These are phyloP conservation scores for Phragmatobia fuliginosa DNA, from an alignment of 2,888 invertebrate species.

Conservation along the genomic window DNA sequence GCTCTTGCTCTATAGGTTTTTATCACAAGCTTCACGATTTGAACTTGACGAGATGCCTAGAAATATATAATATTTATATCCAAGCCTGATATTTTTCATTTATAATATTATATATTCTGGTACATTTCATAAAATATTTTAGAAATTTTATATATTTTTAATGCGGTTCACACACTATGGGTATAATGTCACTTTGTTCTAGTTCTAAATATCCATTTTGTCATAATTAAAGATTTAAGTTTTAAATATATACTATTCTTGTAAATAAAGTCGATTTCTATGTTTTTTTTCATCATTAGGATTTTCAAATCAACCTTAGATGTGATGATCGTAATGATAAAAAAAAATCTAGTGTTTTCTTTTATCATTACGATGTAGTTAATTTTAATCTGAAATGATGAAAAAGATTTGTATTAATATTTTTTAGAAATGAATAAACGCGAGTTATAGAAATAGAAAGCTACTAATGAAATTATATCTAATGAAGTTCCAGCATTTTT, in stretches of 20 bases:
- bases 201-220: background rate
- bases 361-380: too few relatives aligned
- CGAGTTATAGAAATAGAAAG: background rate
- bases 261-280: background rate
- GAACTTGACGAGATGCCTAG: background rate
- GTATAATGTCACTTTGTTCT: background rate
- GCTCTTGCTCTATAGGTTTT: too few relatives aligned
- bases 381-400: background rate
- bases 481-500: background rate
- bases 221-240: background rate
- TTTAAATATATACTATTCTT: background rate
- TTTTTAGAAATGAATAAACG: background rate
- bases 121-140: background rate
- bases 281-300: too few relatives aligned
- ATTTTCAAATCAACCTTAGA: too few relatives aligned
- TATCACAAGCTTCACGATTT: constrained; percentile 1
- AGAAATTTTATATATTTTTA: too few relatives aligned
- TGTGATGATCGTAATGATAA: background rate
- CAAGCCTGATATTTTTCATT: background rate
- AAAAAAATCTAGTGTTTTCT: too few relatives aligned
- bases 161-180: too few relatives aligned
- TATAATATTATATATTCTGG: background rate
- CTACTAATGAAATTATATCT: background rate
- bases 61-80: background rate
- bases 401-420: background rate